Base-by-base conservation (phyloP, 2,797 vertebrate genomes). In the Eulemur rubriventer region DNA sequence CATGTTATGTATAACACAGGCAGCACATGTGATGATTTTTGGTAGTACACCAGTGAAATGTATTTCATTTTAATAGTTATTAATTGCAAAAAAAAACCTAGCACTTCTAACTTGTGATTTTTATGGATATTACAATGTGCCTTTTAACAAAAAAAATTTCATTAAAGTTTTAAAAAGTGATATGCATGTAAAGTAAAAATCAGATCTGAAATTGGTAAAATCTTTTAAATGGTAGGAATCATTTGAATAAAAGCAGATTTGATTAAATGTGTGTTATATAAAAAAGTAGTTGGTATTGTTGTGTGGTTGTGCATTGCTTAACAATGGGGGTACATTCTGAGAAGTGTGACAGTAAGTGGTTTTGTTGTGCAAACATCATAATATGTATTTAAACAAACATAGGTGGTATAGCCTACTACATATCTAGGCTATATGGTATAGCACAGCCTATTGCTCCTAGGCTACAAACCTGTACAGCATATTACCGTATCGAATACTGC, bases 1-100 rank as follows among this genome's bases (percentile, higher is more conserved):
- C 35, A 12, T 69, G 18, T 63, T 87, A 69, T 46, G 30, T 92
- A 48, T 83, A 79, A 18, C n/a, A 50, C 52, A 90, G 35, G 48
- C 28, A 41, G 35, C 55, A 93, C 26, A 52, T 82, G 35, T 35
- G n/a, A 65, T 59, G 65, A 61, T 69, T 81, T 80, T 80, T 92
- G 67, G 2, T 75, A 93, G 43, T 79, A 80, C 1, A 75, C 24
- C 65, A 75, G 69, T 55, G 33, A 92, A 85, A 85, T 75, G 33
- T 43, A 72, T 33, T 90, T 48, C 30, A 63, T 87, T 93, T 96
- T 81, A 61, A n/a, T 91, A 57, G 61, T 55, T 90, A 59, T 43
- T 81, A 80, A 87, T 73, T 61, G 46, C 33, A 55, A 55, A 55
- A 52, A 46, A 63, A 80, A 85, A 78, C 33, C 65, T 70, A 86